Percentiles rank a stretch among this genome's conserved stretches.
Evolutionary conservation across 92 coral and sea anemone genomes (phyloP).

Genomic region (Montipora capitata): DNA sequence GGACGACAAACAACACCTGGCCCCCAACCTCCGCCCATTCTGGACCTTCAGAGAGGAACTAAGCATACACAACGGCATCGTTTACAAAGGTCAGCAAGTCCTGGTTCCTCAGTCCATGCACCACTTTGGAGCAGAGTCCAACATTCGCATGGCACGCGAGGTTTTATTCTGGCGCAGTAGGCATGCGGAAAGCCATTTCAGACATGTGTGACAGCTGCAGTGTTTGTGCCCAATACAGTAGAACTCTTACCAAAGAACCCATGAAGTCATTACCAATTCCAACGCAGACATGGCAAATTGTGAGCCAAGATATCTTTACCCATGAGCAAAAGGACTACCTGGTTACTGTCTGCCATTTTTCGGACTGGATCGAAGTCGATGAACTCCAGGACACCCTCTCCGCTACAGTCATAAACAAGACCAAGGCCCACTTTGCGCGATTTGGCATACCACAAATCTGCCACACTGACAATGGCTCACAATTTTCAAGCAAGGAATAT

Average conservation of each 20-base stretch:
- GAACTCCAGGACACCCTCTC: constrained; percentile 42
- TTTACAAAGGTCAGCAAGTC: constrained; percentile 66
- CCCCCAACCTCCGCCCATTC: constrained; percentile 23
- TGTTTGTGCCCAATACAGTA: constrained; percentile 58
- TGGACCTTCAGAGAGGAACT: constrained; percentile 60
- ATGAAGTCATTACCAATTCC: constrained; percentile 23
- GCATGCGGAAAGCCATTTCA: constrained; percentile 51
- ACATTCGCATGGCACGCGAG: constrained; percentile 32
- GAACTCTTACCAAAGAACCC: constrained; percentile 25
- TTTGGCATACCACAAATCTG: constrained; percentile 52
- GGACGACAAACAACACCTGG: constrained; percentile 32
- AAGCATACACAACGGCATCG: constrained; percentile 42
- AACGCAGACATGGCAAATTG: constrained; percentile 31
- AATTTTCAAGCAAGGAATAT: constrained; percentile 31
- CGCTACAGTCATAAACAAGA: constrained; percentile 31
- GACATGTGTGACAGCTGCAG: constrained; percentile 59
- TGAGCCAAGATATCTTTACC: constrained; percentile 55
- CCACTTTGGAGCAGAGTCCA: constrained; percentile 42
- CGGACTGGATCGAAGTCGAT: constrained; percentile 46
- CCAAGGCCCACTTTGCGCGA: constrained; percentile 56
- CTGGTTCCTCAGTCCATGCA: constrained; percentile 52
- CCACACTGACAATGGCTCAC: constrained; percentile 62
- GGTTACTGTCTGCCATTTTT: constrained; percentile 54
- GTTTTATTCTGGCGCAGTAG: constrained; percentile 17
- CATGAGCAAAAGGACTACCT: constrained; percentile 18